Evolutionary conservation across 2,797 vertebrate genomes (phyloP).

Genomic region (Amblyopsis hoosieri): DNA sequence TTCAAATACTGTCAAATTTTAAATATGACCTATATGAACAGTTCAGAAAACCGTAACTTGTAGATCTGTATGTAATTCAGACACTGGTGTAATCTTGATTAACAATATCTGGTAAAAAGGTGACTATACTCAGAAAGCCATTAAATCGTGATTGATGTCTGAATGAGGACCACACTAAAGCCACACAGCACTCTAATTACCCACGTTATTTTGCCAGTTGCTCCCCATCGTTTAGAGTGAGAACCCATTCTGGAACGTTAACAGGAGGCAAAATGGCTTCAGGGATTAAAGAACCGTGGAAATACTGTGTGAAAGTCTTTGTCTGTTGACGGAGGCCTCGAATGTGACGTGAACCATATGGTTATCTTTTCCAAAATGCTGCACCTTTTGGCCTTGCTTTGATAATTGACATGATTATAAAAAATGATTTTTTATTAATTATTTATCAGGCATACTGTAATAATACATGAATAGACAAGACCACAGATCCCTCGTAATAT

Average conservation of each 20-base stretch:
- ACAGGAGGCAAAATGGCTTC: background rate
- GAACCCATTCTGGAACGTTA: constrained; percentile 4
- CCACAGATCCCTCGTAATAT: background rate
- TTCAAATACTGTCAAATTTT: too few species aligned
- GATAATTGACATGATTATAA: too few species aligned
- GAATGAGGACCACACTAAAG: background rate
- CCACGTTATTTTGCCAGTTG: background rate
- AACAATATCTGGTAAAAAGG: background rate
- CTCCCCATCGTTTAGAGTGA: background rate
- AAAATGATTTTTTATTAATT: too few species aligned
- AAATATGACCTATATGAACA: too few species aligned
- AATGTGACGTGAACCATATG: background rate
- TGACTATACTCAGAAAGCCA: background rate
- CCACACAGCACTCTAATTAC: background rate
- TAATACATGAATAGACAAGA: background rate
- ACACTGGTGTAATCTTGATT: too few species aligned
- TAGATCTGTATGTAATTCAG: too few species aligned
- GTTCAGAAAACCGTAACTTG: too few species aligned
- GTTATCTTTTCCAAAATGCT: background rate
- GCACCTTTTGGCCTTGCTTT: background rate
- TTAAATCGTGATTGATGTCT: background rate
- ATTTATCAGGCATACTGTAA: background rate
- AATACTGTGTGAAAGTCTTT: too few species aligned
- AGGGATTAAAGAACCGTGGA: background rate
- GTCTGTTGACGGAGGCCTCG: background rate